Conservation (phyloP, 2,797 vertebrate species). For the Myotis planiceps region DNA sequence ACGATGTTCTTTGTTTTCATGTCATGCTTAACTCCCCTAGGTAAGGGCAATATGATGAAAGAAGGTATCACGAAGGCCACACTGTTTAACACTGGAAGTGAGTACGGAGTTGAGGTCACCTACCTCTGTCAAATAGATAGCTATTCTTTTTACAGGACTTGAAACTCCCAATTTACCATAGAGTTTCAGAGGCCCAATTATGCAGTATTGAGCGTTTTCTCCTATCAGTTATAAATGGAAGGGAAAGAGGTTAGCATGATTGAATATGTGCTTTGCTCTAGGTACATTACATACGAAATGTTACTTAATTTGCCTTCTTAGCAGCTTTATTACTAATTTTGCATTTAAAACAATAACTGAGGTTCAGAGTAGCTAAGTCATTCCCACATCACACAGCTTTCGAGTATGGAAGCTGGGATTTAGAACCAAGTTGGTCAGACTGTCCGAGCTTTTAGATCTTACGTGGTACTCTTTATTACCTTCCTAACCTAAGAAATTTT, state of each 20-base stretch:
- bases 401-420: not conserved
- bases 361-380: not conserved
- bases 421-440: not conserved
- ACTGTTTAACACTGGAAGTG: not conserved
- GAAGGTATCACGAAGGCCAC: not conserved
- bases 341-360: not conserved
- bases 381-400: not conserved
- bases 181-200: not conserved
- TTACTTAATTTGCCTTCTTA: not conserved
- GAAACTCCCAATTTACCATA: not conserved
- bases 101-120: not conserved
- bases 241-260: not conserved
- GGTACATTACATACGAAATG: not conserved
- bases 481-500: not conserved
- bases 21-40: not conserved
- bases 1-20: slow-evolving; percentile 7
- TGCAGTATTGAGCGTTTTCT: not conserved
- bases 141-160: not conserved
- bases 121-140: not conserved
- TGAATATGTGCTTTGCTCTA: not conserved
- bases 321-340: not conserved
- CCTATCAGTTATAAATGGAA: not conserved
- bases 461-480: not conserved
- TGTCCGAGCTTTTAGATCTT: not conserved
- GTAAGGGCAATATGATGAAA: not conserved